phyloP scores from a whole-genome alignment of 2,797 vertebrate genomes.

The Oreonectes daqikongensis region DNA sequence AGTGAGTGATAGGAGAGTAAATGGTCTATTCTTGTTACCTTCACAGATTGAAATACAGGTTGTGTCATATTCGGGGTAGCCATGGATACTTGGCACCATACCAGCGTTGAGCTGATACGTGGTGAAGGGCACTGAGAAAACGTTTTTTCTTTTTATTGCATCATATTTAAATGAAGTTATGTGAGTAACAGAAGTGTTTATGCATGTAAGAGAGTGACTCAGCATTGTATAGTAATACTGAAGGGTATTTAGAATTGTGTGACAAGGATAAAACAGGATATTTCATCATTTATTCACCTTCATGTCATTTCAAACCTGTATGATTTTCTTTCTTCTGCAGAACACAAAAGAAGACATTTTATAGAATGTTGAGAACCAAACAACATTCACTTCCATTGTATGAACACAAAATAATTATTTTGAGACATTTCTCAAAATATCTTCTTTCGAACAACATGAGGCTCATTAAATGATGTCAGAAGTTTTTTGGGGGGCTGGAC shows the following conservation, averaged over 20 bases:
- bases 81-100: conserved; percentile 69
- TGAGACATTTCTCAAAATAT: no score
- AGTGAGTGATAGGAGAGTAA: conserved; percentile 78
- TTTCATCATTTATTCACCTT: no score
- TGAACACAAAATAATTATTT: no score
- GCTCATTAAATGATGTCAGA: no score
- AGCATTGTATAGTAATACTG: conserved; percentile 2
- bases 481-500: no score
- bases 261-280: background rate
- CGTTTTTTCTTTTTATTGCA: conserved; percentile 34
- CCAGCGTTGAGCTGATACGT: conserved; percentile 53
- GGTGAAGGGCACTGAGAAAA: conserved; percentile 38
- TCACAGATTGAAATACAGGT: conserved; percentile 79
- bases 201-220: conserved; percentile 19
- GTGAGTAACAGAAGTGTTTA: conserved; percentile 19
- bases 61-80: conserved; percentile 75
- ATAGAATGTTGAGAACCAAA: no score
- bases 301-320: no score
- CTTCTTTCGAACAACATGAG: no score
- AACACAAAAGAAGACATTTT: no score
- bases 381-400: no score
- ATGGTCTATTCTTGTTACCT: conserved; percentile 78
- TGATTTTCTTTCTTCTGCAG: no score
- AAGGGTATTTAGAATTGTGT: background rate
- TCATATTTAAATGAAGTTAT: conserved; percentile 31